Evolutionary conservation across 2,797 vertebrate genomes (phyloP).

Genomic region (Podarcis lilfordi): DNA sequence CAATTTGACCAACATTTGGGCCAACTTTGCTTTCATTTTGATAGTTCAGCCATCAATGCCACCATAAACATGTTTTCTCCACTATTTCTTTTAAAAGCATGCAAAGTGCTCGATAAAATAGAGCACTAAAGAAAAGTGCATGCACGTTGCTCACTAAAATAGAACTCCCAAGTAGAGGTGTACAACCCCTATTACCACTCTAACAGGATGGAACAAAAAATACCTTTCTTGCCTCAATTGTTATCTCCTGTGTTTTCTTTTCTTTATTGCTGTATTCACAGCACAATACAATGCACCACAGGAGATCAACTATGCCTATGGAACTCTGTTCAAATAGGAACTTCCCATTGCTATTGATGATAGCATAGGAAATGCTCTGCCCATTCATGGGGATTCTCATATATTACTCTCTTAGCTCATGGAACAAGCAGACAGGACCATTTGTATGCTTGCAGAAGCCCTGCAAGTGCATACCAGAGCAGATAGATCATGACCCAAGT

Average conservation of each 20-base stretch:
- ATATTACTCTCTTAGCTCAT: background rate
- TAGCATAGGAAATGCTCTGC: background rate
- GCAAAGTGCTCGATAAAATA: slow-evolving; percentile 23
- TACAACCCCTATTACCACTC: background rate
- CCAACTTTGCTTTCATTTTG: slow-evolving; percentile 59
- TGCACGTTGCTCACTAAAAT: slow-evolving; percentile 9
- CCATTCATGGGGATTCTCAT: background rate
- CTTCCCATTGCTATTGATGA: background rate
- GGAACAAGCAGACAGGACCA: background rate
- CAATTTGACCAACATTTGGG: slow-evolving; percentile 49
- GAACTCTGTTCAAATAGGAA: slow-evolving; percentile 1
- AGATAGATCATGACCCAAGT: background rate
- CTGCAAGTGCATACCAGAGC: background rate
- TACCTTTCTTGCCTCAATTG: background rate
- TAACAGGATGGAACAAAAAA: background rate
- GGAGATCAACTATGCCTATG: background rate
- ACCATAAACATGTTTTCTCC: background rate
- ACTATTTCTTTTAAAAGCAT: slow-evolving; percentile 13
- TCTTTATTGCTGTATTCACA: background rate
- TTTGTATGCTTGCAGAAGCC: background rate
- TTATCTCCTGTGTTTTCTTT: background rate
- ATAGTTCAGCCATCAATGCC: slow-evolving; percentile 7
- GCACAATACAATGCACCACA: background rate
- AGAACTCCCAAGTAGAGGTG: background rate
- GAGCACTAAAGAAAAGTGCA: background rate